Base-by-base conservation (phyloP, 2,797 vertebrate species). In the Siniperca undulata region DNA sequence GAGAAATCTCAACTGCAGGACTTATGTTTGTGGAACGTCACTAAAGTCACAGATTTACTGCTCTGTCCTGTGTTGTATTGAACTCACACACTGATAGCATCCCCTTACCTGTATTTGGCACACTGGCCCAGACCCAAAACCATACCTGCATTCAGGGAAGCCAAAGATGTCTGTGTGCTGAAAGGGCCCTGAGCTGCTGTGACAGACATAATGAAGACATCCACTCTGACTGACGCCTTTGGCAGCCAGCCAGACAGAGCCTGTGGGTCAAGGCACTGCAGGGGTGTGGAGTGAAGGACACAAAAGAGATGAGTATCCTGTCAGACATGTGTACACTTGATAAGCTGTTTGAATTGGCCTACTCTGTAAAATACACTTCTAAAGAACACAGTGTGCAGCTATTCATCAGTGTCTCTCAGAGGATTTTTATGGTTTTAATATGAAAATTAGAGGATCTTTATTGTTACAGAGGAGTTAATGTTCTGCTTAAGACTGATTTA, bases 161-260 rank as follows among this genome's bases (percentile, higher is more conserved):
- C 36, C 70, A 69, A 67, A 83, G 77, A 77, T 50, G 66, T 66
- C 22, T 61, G 86, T 42, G 69, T 69, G 90, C 66, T 92, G 81
- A 91, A 88, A 88, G 74, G 53, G n/a, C 76, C 53, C 69, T 53
- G 76, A 82, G 90, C 79, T 68, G 77, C 86, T 76, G 69, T 90
- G 89, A 92, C 88, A 89, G 89, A 83, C 71, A 20, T 68, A 74
- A 93, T 92, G 86, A 93, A 94, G 92, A 92, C 74, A 65, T 90
- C 69, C 83, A 85, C 70, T 69, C 34, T 79, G 79, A 88, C 64
- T 82, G 88, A 92, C 56, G 52, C 44, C 70, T 83, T 70, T 91
- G 92, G 92, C 85, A 85, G 72, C 19, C 52, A 36, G 87, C 90
- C 90, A 92, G 83, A 58, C 61, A 22, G 36, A 76, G 85, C 85